phyloP scores from a whole-genome alignment of 1,140 invertebrate species.

The Leptonema lineaticorne region DNA sequence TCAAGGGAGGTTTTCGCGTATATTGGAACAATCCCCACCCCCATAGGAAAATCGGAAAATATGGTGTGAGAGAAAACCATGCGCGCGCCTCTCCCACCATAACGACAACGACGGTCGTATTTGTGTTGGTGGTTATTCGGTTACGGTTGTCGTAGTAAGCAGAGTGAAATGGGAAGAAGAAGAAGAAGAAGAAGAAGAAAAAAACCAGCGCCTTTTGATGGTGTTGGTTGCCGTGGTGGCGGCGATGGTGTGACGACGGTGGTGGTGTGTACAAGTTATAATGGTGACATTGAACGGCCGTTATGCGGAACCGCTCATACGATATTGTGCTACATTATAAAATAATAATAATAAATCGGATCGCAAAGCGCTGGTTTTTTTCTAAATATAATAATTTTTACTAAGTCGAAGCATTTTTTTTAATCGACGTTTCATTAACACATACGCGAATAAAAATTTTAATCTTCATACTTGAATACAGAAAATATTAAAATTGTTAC shows the following conservation, averaged over 20 bases:
- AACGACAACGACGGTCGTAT: not conserved
- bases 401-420: not conserved
- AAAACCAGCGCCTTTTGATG: no score
- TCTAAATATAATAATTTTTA: no score
- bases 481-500: not conserved
- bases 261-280: constrained; percentile 19
- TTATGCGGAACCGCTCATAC: constrained; percentile 9
- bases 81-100: constrained; percentile 17
- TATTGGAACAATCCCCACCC: not conserved
- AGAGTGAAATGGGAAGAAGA: not conserved
- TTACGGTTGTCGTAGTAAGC: not conserved
- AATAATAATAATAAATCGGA: not conserved
- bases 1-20: not conserved
- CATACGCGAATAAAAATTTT: not conserved
- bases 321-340: no score
- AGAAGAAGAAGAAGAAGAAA: not conserved
- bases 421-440: not conserved
- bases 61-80: constrained; percentile 19
- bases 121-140: not conserved
- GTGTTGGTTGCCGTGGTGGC: not conserved
- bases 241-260: constrained; percentile 8
- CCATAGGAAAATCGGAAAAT: not conserved
- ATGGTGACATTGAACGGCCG: constrained; percentile 38
- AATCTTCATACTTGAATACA: not conserved
- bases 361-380: no score